These are phyloP conservation scores for Pseudorasbora parva DNA, from an alignment of 2,113 vertebrate species.

Conservation along the genomic window DNA sequence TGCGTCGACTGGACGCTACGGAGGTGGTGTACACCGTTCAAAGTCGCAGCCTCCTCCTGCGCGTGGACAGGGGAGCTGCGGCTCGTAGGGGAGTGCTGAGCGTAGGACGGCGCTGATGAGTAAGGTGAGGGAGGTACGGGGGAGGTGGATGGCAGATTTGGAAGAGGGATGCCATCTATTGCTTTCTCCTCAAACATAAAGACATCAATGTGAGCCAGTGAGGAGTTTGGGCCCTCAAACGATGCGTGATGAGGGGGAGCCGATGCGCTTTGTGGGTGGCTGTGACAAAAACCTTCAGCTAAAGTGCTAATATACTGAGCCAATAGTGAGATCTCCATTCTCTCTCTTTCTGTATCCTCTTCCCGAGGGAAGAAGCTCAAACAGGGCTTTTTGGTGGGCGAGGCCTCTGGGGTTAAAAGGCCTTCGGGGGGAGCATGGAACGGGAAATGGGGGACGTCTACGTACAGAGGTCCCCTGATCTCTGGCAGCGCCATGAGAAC, in stretches of 20 bases:
- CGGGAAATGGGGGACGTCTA: conserved; percentile 71
- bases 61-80: conserved; percentile 36
- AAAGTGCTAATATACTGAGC: conserved; percentile 79
- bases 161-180: conserved; percentile 69
- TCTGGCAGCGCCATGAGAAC: conserved; percentile 76
- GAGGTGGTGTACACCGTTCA: conserved; percentile 58
- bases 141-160: conserved; percentile 64
- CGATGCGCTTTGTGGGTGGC: conserved; percentile 20
- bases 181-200: conserved; percentile 71
- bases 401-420: conserved; percentile 80
- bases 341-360: conserved; percentile 73
- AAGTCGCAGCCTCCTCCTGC: conserved; percentile 46
- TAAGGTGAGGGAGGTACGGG: conserved; percentile 20
- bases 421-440: conserved; percentile 70
- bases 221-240: conserved; percentile 63
- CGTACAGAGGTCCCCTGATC: conserved; percentile 77
- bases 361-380: conserved; percentile 65
- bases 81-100: conserved; percentile 41
- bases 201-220: conserved; percentile 69
- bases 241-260: conserved; percentile 31
- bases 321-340: conserved; percentile 75
- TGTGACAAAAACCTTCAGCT: conserved; percentile 70
- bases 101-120: conserved; percentile 41
- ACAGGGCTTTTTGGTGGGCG: conserved; percentile 73
- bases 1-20: conserved; percentile 67